These are phyloP conservation scores for Cyclophora punctaria DNA, from an alignment of 2,888 invertebrate species.

Conservation along the genomic window DNA sequence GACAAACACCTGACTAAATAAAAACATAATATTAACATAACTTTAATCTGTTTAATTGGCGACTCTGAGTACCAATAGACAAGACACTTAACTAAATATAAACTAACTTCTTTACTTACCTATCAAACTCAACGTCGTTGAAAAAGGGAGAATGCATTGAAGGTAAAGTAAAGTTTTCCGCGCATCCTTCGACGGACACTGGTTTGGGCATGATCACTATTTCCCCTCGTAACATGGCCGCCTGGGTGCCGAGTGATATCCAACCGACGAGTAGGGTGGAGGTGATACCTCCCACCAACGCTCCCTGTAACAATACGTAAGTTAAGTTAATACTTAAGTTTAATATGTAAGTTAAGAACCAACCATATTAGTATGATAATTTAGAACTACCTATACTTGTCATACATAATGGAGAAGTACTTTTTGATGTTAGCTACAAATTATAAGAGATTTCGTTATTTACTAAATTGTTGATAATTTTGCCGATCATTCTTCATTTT, in stretches of 20 bases:
- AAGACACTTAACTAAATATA: no score
- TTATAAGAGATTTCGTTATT: no score
- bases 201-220: slow-evolving; percentile 78
- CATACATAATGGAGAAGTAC: no score
- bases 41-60: no score
- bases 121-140: slow-evolving; percentile 41
- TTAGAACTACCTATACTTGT: no score
- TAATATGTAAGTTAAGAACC: not conserved
- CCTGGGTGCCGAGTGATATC: slow-evolving; percentile 82
- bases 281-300: slow-evolving; percentile 76
- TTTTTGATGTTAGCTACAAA: no score
- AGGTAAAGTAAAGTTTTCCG: slow-evolving; percentile 36
- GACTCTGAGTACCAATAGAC: no score
- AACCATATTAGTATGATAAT: not conserved
- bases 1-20: no score
- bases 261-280: slow-evolving; percentile 78
- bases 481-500: no score
- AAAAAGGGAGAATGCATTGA: slow-evolving; percentile 5
- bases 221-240: slow-evolving; percentile 78
- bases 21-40: no score
- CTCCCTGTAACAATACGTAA: slow-evolving; percentile 73
- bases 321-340: no score
- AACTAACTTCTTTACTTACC: slow-evolving; percentile 26
- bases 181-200: slow-evolving; percentile 75
- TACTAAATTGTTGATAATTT: no score